These are phyloP conservation scores for Uropsilus gracilis DNA, from an alignment of 2,113 vertebrate species.

Conservation along the genomic window DNA sequence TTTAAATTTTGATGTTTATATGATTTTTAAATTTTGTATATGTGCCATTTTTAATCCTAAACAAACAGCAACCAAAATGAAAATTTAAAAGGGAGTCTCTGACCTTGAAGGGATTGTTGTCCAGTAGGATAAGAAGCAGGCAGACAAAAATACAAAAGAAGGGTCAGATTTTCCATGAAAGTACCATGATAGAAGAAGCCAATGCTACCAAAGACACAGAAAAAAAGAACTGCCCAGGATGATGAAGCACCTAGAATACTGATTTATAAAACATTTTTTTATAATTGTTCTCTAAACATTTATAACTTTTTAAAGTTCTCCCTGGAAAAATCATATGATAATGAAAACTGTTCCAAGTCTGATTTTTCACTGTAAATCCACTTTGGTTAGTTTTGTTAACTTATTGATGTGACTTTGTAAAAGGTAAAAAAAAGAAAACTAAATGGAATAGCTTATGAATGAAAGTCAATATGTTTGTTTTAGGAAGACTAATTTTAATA, in stretches of 20 bases:
- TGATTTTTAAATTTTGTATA: neutral
- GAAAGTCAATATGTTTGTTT: neutral
- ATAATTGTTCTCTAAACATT: too few relatives aligned
- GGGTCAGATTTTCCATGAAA: neutral
- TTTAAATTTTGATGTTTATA: neutral
- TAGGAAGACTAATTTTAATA: neutral
- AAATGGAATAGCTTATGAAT: neutral
- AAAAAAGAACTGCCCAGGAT: neutral
- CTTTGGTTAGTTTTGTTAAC: conserved; percentile 15
- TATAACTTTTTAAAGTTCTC: too few relatives aligned
- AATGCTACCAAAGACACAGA: neutral
- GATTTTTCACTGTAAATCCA: conserved; percentile 39
- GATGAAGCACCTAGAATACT: neutral
- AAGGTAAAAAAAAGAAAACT: conserved; percentile 29
- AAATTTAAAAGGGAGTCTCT: neutral
- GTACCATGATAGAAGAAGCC: neutral
- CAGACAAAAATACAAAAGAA: neutral
- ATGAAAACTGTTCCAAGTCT: neutral
- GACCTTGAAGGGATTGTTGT: neutral
- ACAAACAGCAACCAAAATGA: neutral
- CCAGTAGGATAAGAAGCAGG: neutral
- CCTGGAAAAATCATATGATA: neutral
- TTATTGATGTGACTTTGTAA: conserved; percentile 37
- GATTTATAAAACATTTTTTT: conserved; percentile 30
- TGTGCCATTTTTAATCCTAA: neutral